Evolutionary conservation across 2,113 vertebrate species (phyloP).

Genomic region (Dendrocopos noguchii): DNA sequence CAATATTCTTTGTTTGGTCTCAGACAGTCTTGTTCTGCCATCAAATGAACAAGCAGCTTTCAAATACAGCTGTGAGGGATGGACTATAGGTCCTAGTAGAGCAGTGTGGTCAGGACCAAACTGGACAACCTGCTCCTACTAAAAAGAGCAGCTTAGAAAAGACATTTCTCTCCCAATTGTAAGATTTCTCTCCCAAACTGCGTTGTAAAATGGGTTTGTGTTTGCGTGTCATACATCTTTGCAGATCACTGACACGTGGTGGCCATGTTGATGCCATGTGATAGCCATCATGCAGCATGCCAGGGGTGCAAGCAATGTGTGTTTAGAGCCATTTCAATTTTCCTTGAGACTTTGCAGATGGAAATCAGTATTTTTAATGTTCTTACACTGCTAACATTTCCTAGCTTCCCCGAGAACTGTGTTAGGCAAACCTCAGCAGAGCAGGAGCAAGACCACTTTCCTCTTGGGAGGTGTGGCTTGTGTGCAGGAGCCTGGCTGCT

Average conservation of each 20-base stretch:
- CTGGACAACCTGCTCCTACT: background rate
- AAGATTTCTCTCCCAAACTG: background rate
- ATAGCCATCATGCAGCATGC: background rate
- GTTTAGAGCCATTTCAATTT: background rate
- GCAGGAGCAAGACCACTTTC: background rate
- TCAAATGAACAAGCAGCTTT: background rate
- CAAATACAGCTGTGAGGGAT: background rate
- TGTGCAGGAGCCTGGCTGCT: background rate
- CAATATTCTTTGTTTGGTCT: background rate
- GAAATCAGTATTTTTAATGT: background rate
- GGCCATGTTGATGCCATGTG: background rate
- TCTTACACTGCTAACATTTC: background rate
- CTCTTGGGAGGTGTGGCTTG: rapidly evolving
- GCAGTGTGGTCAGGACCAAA: background rate
- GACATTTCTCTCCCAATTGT: background rate
- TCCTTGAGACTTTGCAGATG: background rate
- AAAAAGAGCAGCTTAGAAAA: background rate
- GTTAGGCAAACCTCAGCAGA: background rate
- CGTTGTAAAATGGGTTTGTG: background rate
- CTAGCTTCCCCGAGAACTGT: background rate
- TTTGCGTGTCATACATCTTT: background rate
- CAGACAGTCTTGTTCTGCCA: background rate
- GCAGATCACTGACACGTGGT: background rate
- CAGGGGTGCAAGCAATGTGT: background rate
- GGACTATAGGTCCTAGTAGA: background rate